A percentile compares a stretch with the other conserved stretches of the same genome.
Evolutionary conservation across 2,113 vertebrate species (phyloP).

Genomic region (Vidua chalybeata): DNA sequence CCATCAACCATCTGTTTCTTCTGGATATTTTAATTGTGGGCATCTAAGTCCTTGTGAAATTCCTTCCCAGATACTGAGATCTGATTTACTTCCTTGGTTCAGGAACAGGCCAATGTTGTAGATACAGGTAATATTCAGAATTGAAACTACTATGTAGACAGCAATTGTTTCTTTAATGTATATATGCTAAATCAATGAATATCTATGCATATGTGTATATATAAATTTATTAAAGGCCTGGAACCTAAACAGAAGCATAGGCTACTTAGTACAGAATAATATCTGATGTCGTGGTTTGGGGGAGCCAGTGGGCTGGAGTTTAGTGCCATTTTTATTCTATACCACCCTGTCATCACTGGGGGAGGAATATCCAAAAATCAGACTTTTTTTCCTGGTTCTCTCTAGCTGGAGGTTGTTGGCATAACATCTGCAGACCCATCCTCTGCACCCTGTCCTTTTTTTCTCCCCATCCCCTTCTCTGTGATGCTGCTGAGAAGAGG

Average conservation of each 20-base stretch:
- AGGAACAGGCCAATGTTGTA: not conserved
- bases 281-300: not conserved
- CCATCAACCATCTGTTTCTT: not conserved
- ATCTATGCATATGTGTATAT: not conserved
- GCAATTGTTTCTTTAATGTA: not conserved
- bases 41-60: not conserved
- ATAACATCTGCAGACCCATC: not conserved
- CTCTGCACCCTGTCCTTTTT: not conserved
- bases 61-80: not conserved
- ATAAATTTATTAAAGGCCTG: not conserved
- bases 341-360: not conserved
- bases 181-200: not conserved
- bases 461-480: rapidly evolving
- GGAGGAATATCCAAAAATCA: not conserved
- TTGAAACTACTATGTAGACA: not conserved
- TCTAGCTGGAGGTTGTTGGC: not conserved
- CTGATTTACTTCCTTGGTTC: not conserved
- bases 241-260: not conserved
- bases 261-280: not conserved
- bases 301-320: rapidly evolving
- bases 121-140: not conserved
- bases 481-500: not conserved
- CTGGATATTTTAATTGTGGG: not conserved
- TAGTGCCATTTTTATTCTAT: not conserved
- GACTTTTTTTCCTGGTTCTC: not conserved